phyloP scores from a whole-genome alignment of 2,113 vertebrate genomes.

The Amphiprion ocellaris region DNA sequence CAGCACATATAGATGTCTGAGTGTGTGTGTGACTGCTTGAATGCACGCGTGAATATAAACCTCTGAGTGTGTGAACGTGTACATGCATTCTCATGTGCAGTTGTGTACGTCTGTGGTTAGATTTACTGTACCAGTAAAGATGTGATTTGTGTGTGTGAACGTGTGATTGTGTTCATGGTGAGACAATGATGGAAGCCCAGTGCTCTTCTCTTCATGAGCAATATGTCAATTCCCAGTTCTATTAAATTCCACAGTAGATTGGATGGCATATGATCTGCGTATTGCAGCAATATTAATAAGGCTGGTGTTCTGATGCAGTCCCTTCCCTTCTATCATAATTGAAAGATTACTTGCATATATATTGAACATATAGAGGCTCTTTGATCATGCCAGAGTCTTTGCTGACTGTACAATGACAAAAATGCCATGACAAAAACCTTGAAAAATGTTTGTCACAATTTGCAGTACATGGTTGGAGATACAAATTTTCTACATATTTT shows the following conservation, averaged over 20 bases:
- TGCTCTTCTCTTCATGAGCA: conserved; percentile 23
- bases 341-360: conserved; percentile 4
- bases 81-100: background rate
- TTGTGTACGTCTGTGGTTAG: conserved; percentile 1
- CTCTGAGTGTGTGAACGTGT: background rate
- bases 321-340: conserved; percentile 19
- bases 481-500: too few relatives aligned
- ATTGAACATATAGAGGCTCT: conserved; percentile 12
- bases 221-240: conserved; percentile 55
- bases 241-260: conserved; percentile 55
- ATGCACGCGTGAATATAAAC: background rate
- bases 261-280: conserved; percentile 57
- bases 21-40: background rate
- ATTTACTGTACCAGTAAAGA: conserved; percentile 13
- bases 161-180: background rate
- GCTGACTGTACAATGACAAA: too few relatives aligned
- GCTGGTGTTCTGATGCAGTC: conserved; percentile 22
- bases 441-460: too few relatives aligned
- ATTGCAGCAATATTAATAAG: conserved; percentile 44
- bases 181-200: conserved; percentile 39
- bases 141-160: background rate
- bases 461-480: too few relatives aligned
- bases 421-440: background rate
- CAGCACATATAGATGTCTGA: conserved; percentile 18
- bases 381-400: background rate